These are phyloP conservation scores for Synergus itoensis DNA, from an alignment of 2,888 invertebrate species.

Conservation along the genomic window DNA sequence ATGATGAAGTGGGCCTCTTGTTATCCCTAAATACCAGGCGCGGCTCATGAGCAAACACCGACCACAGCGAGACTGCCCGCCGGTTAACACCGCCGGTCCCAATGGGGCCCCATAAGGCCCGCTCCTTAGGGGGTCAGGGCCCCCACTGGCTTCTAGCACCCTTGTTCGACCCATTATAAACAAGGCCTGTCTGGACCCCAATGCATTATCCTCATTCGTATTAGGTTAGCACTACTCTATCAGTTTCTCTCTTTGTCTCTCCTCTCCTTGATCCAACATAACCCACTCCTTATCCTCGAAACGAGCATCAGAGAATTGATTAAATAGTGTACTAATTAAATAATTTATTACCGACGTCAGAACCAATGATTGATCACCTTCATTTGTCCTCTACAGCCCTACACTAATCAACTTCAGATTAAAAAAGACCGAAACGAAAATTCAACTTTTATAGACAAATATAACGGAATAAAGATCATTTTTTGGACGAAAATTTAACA, in stretches of 20 bases:
- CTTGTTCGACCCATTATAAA: constrained; percentile 77
- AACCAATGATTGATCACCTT: not conserved
- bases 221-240: constrained; percentile 54
- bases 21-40: constrained; percentile 76
- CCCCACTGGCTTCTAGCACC: constrained; percentile 77
- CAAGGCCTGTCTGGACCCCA: constrained; percentile 72
- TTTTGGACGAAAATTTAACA: not conserved
- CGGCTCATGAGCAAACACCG: constrained; percentile 75
- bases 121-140: constrained; percentile 73
- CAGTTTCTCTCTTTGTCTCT: constrained; percentile 49
- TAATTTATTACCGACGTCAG: constrained; percentile 65
- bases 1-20: constrained; percentile 77
- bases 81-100: constrained; percentile 71
- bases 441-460: not conserved
- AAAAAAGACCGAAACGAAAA: not conserved
- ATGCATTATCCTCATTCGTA: constrained; percentile 71
- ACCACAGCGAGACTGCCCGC: constrained; percentile 71
- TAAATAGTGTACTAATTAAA: constrained; percentile 71
- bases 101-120: constrained; percentile 69
- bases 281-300: constrained; percentile 41
- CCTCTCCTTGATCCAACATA: constrained; percentile 45
- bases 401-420: not conserved
- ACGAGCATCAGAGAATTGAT: constrained; percentile 61
- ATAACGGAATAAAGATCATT: too few relatives aligned
- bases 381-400: constrained; percentile 7